Evolutionary conservation across 2,888 invertebrate species (phyloP).

Genomic region (Coelopa pilipes): DNA sequence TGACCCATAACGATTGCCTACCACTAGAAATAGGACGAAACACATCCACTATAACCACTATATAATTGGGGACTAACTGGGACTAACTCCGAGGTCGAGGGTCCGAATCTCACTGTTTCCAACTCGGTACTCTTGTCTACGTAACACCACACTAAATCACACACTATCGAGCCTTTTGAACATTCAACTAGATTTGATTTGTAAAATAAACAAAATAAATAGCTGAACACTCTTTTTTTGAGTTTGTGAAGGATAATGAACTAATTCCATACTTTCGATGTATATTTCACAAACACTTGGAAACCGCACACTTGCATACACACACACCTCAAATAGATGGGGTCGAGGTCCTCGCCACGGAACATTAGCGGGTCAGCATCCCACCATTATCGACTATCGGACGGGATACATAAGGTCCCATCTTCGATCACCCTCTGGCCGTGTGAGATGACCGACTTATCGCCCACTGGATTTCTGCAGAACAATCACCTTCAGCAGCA

Average conservation of each 20-base stretch:
- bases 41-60: no score
- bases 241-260: background rate
- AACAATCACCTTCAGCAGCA: slow-evolving; percentile 51
- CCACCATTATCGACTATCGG: slow-evolving; percentile 68
- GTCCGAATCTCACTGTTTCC: background rate
- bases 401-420: slow-evolving; percentile 86
- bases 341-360: slow-evolving; percentile 75
- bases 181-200: slow-evolving; percentile 32
- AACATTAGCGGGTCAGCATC: slow-evolving; percentile 66
- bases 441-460: slow-evolving; percentile 85
- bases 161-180: slow-evolving; percentile 18
- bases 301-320: background rate
- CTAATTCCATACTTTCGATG: slow-evolving; percentile 13
- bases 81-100: no score
- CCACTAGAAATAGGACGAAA: no score
- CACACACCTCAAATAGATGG: slow-evolving; percentile 73
- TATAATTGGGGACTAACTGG: no score
- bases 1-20: no score
- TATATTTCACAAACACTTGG: background rate
- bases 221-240: no score
- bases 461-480: slow-evolving; percentile 64
- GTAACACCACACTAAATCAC: slow-evolving; percentile 22
- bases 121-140: slow-evolving; percentile 40
- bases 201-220: background rate
- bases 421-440: slow-evolving; percentile 90